phyloP scores from a whole-genome alignment of 2,797 vertebrate species.

The Liasis olivaceus region DNA sequence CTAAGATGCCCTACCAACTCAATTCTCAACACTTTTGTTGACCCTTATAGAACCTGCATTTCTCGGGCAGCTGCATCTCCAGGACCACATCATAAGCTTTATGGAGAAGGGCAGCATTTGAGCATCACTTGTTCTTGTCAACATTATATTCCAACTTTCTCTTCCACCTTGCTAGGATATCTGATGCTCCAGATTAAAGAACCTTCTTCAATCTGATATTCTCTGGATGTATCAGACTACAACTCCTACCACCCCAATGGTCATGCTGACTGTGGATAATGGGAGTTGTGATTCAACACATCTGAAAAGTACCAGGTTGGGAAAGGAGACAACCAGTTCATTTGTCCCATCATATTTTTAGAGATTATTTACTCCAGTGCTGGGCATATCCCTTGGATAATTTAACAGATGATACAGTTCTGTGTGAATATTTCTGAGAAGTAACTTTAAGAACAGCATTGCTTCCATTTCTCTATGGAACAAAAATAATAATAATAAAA shows the following conservation, averaged over 20 bases:
- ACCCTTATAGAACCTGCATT: neutral
- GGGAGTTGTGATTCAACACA: neutral
- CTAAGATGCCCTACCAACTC: conserved; percentile 17
- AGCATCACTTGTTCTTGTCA: neutral
- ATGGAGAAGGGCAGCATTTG: neutral
- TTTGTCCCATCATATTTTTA: neutral
- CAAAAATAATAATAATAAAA: neutral
- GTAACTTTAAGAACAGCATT: neutral
- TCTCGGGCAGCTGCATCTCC: neutral
- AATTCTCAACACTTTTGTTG: neutral
- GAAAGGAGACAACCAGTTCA: neutral
- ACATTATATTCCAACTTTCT: neutral
- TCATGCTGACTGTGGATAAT: neutral
- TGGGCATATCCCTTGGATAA: neutral
- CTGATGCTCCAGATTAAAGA: neutral
- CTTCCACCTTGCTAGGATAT: neutral
- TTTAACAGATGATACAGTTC: neutral
- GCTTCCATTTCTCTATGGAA: neutral
- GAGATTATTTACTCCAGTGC: neutral
- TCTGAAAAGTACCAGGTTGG: neutral
- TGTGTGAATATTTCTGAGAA: neutral
- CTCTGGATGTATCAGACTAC: neutral
- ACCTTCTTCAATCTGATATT: neutral
- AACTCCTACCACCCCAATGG: neutral
- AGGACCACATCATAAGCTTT: neutral